Conservation (phyloP, 2,888 invertebrate species). For the Cerastoderma edule region DNA sequence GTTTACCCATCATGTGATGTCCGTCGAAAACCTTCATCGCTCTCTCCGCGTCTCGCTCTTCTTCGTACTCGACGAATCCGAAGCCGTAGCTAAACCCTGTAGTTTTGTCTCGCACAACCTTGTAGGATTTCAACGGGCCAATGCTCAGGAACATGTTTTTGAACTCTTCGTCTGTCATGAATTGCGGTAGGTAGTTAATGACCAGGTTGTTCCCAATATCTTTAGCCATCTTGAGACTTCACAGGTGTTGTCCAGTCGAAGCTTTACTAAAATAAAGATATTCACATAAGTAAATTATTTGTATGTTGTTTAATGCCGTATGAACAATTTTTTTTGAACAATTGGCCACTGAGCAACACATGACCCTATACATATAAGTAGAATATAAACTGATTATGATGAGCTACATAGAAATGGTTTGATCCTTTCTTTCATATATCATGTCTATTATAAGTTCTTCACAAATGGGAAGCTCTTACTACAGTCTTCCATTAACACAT, state of each 20-base stretch:
- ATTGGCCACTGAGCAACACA: no score
- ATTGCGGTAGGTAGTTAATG: conserved; percentile 97
- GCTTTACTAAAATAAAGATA: no score
- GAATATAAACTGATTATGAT: no score
- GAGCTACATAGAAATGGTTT: no score
- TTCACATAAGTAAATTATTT: no score
- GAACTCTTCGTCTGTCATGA: conserved; percentile 95
- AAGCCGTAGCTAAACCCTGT: conserved; percentile 98
- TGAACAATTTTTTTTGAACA: no score
- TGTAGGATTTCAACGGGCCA: conserved; percentile 94
- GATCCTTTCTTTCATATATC: no score
- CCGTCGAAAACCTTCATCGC: conserved; percentile 95
- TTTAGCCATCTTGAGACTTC: conserved; percentile 21
- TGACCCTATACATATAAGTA: no score
- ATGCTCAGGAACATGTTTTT: conserved; percentile 94
- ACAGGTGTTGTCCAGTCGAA: neutral
- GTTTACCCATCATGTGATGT: conserved; percentile 94
- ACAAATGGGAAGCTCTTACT: no score
- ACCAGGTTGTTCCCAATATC: conserved; percentile 89
- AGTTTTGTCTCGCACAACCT: conserved; percentile 87
- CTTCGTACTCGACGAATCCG: conserved; percentile 96
- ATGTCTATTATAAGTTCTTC: no score
- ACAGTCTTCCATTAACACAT: no score
- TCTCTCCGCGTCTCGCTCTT: conserved; percentile 92
- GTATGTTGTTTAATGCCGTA: no score